Evolutionary conservation across 2,797 vertebrate species (phyloP), one percentile per base, ranked within the genome.

Genomic region (Epinephelus coioides): DNA sequence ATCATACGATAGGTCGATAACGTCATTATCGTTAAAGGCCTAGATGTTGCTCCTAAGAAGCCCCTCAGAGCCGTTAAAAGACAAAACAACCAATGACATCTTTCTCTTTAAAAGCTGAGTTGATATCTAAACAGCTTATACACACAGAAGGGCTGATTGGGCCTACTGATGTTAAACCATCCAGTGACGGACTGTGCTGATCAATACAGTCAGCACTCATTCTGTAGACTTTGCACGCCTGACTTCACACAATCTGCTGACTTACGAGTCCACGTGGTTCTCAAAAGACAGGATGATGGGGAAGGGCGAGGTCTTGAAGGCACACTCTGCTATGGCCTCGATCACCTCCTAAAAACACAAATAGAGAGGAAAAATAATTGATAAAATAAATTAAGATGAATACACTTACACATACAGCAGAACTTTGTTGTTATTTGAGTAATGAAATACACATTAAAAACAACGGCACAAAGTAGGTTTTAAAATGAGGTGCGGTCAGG

Each of bases 221-320:
- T 5, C 23, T 64, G 46, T 12, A 6, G 40, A 23, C n/a, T 53
- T 27, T 55, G 27, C 59, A 47, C 15, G 11, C 7, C n/a, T 44
- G 55, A 69, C 46, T 34, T 38, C 10, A 53, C 70, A 65, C 10
- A 59, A 66, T 23, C 17, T 1, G 55, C 9, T 56, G 55, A 98
- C 98, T 98, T 96, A 99, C 98, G 98, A 99, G 94, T 99, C 98
- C 90, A 99, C 98, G 0, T 99, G 98, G 91, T 99, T 99, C 94
- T 99, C 98, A 87, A 99, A 99, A 13, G 98, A 99, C 81, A 99
- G 95, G 79, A 99, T 97, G 85, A 99, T 82, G 4, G 98, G 98
- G 72, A 97, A 99, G 30, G 97, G 97, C 0, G 98, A 99, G 11
- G 97, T 99, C 96, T 99, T 99, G 95, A 99, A 99, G 40, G 98